phyloP scores from a whole-genome alignment of 2,888 invertebrate species.

The Nemoura dubitans region DNA sequence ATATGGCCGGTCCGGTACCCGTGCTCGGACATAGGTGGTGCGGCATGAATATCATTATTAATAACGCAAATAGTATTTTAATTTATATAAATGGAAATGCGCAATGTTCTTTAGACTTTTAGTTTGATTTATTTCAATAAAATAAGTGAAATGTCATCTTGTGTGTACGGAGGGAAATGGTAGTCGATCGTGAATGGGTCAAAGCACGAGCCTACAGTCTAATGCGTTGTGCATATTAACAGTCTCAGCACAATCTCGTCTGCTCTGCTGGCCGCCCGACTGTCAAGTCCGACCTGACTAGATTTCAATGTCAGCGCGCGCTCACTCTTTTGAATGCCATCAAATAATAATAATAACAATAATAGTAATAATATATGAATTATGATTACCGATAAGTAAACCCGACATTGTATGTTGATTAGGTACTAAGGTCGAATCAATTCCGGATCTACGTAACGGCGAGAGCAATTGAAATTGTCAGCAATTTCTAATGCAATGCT shows the following conservation, averaged over 20 bases:
- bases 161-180: no score
- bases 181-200: no score
- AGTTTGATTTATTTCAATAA: not conserved
- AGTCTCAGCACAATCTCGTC: not conserved
- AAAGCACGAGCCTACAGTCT: no score
- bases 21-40: not conserved
- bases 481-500: slow-evolving; percentile 1
- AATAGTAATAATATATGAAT: not conserved
- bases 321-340: not conserved
- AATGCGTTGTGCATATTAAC: no score
- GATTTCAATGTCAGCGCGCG: not conserved
- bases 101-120: not conserved
- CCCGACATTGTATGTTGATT: slow-evolving; percentile 4
- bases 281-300: not conserved
- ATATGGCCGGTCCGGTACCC: not conserved
- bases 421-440: slow-evolving; percentile 31
- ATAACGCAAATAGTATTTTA: not conserved
- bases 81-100: not conserved
- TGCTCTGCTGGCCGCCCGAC: not conserved
- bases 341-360: slow-evolving; percentile 7
- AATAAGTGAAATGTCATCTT: not conserved
- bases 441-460: slow-evolving; percentile 15
- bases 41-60: not conserved
- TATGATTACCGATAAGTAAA: not conserved
- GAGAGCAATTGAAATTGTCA: slow-evolving; percentile 9